Conservation (phyloP, 2,113 vertebrate genomes). For the Microcebus jonahi region DNA sequence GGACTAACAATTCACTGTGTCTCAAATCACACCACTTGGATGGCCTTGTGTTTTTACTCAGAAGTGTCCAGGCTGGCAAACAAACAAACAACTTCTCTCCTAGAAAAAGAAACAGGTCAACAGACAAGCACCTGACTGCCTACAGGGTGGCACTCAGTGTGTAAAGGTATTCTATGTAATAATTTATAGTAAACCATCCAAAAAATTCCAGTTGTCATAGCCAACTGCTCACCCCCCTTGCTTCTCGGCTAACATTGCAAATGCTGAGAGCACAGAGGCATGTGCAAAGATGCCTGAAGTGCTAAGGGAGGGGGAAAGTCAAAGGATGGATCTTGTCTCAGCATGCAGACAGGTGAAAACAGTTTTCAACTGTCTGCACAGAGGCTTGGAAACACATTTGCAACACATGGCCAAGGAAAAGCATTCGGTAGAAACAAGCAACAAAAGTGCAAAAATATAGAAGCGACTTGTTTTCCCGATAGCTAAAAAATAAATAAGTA, state of each 20-base stretch:
- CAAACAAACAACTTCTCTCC: background rate
- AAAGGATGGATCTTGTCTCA: background rate
- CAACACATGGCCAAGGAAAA: background rate
- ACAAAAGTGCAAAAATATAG: background rate
- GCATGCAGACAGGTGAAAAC: background rate
- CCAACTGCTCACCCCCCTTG: background rate
- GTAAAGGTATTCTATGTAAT: background rate
- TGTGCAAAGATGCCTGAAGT: constrained; percentile 4
- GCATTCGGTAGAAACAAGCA: background rate
- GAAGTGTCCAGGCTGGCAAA: background rate
- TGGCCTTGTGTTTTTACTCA: background rate
- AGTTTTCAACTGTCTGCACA: background rate
- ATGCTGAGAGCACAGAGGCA: background rate
- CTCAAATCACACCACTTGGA: background rate
- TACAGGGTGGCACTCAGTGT: background rate
- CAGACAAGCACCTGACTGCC: background rate
- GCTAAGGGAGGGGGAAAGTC: background rate
- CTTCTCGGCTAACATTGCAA: background rate
- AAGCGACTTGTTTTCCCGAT: background rate
- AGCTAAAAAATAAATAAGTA: background rate
- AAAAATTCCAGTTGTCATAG: background rate
- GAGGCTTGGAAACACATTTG: background rate
- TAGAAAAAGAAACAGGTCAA: background rate
- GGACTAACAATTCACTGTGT: background rate
- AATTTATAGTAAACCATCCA: background rate